These are phyloP conservation scores for Hydropsyche betteni DNA, from an alignment of 2,888 invertebrate genomes.

Conservation along the genomic window DNA sequence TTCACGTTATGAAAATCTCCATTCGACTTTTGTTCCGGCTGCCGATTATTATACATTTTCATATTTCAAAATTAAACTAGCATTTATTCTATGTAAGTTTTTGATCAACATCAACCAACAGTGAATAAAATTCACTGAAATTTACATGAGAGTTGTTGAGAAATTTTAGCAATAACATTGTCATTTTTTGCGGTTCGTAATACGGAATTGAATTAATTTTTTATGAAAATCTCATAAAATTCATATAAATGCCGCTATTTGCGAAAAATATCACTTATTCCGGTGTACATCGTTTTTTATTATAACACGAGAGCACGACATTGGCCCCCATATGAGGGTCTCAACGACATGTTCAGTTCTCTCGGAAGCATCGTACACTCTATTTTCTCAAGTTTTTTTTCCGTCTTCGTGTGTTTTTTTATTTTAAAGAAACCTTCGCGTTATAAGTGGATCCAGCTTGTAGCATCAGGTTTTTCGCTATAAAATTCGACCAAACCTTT, in stretches of 20 bases:
- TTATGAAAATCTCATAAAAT: too few species aligned
- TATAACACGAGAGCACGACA: not conserved
- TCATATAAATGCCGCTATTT: too few species aligned
- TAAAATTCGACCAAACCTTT: slow-evolving; percentile 24
- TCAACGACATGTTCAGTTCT: slow-evolving; percentile 10
- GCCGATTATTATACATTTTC: not conserved
- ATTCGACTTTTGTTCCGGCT: not conserved
- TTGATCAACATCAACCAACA: not conserved
- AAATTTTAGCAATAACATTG: too few species aligned
- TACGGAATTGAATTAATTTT: too few species aligned
- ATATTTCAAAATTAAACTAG: not conserved
- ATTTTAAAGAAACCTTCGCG: slow-evolving; percentile 8
- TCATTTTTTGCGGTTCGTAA: too few species aligned
- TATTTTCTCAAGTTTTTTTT: slow-evolving; percentile 11
- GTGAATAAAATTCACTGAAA: not conserved
- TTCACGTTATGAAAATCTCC: not conserved
- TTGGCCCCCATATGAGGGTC: not conserved
- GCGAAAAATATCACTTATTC: too few species aligned
- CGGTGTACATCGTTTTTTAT: not conserved
- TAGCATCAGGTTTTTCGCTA: slow-evolving; percentile 24
- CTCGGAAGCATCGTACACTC: slow-evolving; percentile 1
- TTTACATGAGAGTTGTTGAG: too few species aligned
- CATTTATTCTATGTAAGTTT: not conserved
- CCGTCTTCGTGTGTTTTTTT: not conserved
- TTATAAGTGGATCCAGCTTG: slow-evolving; percentile 9